These are phyloP conservation scores for Siphamia tubifer DNA, from an alignment of 2,113 vertebrate genomes.

Conservation along the genomic window DNA sequence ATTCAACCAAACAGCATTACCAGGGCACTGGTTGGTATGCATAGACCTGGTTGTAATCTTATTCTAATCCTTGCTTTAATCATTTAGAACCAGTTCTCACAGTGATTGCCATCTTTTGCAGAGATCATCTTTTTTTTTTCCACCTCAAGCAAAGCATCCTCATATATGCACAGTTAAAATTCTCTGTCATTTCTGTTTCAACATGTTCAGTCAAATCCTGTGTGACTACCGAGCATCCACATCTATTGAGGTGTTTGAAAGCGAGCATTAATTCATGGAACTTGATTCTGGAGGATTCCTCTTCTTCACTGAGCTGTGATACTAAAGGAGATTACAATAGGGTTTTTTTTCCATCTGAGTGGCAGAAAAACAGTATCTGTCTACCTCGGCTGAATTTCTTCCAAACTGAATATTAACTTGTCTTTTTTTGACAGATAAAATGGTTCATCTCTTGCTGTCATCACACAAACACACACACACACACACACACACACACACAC, in stretches of 20 bases:
- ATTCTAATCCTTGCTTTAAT: too few relatives aligned
- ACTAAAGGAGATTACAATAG: background rate
- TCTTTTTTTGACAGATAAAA: too few relatives aligned
- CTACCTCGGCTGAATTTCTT: too few relatives aligned
- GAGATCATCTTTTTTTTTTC: background rate
- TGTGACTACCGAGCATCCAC: background rate
- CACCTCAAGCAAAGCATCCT: conserved; percentile 28
- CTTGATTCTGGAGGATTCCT: conserved; percentile 4
- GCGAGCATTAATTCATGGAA: background rate
- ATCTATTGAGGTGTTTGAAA: background rate
- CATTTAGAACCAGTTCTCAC: too few relatives aligned
- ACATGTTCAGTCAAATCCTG: conserved; percentile 43
- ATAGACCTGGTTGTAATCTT: too few relatives aligned
- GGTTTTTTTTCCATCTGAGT: background rate
- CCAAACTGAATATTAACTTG: too few relatives aligned
- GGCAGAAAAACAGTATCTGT: too few relatives aligned
- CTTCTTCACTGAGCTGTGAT: background rate
- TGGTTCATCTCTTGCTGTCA: too few relatives aligned
- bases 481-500: too few relatives aligned
- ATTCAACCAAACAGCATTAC: background rate
- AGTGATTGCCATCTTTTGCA: background rate
- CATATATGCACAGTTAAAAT: conserved; percentile 24
- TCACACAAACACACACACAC: too few relatives aligned
- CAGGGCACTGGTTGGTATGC: too few relatives aligned
- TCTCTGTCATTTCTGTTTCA: conserved; percentile 12